Evolutionary conservation across 2,888 invertebrate species (phyloP), one percentile per base, ranked within the genome.

Genomic region (Ormia ochracea): DNA sequence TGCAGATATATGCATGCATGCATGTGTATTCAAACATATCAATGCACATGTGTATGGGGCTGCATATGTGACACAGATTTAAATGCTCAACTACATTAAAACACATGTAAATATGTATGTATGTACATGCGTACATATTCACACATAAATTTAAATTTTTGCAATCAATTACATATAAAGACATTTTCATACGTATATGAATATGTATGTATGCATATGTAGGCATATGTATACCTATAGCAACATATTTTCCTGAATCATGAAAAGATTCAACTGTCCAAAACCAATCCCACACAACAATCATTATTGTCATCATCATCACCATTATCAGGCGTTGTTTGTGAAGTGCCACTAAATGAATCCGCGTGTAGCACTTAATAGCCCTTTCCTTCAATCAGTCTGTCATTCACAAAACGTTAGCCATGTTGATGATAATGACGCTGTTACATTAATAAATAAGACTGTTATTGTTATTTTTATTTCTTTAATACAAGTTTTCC

Each of bases 361-460:
- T 69, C 54, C 69, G 75, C 68, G 68, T 69, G 31, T 61, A 69
- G 50, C 69, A 36, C 69, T 61, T 61, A 45, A 76, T 43, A 56
- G 33, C 26, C 43, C 59, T 54, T 41, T 59, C 59, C 6, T 38
- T 50, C 14, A 26, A 5, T 50, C 31, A 31, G 21, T 38, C 43
- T 31, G 17, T 45, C 45, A 38, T 10, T 70, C 21, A 31, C 38
- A 48, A n/a, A 68, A 14, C 10, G 54, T 33, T 26, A 41, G 23
- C 48, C 23, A 66, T 26, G 38, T n/a, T n/a, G n/a, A 58, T 23
- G 33, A 72, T 52, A 59, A 75, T 59, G 81, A 80, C 63, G 75
- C 66, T 77, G 77, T 77, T 73, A 76, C 75, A 61, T 61, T 59
- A 79, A 75, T 73, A 65, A 72, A 76, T 70, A 48, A 59, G 56